A percentile compares a stretch with the other conserved stretches of the same genome.
These are phyloP conservation scores for Caenorhabditis imperialis DNA, from an alignment of 2,888 invertebrate genomes.

Conservation along the genomic window DNA sequence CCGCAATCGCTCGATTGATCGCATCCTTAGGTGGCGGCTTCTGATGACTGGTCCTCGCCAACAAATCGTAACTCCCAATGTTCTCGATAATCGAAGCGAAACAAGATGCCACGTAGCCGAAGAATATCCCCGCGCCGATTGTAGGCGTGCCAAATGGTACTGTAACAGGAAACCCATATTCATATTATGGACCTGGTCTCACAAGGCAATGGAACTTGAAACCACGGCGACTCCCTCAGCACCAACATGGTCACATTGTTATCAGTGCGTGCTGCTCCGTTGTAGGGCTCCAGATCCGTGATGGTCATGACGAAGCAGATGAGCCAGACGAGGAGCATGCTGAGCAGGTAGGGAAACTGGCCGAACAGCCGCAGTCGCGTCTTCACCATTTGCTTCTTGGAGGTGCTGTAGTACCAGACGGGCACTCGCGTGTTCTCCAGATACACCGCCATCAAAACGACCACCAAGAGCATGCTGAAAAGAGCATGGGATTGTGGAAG, in stretches of 20 bases:
- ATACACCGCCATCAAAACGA: conserved; percentile 69
- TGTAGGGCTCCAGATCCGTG: conserved; percentile 63
- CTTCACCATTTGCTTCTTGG: conserved; percentile 45
- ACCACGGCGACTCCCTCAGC: conserved; percentile 66
- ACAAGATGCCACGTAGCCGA: conserved; percentile 70
- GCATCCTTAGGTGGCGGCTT: conserved; percentile 66
- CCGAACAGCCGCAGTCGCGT: conserved; percentile 66
- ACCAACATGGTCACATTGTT: conserved; percentile 66
- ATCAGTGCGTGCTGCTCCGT: conserved; percentile 67
- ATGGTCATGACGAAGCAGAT: conserved; percentile 68
- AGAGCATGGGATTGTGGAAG: conserved; percentile 3
- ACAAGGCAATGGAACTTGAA: conserved; percentile 74
- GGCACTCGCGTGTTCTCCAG: conserved; percentile 68
- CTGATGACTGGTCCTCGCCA: conserved; percentile 68
- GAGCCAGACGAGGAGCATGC: conserved; percentile 67
- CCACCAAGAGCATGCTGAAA: conserved; percentile 67
- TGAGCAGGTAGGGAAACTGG: conserved; percentile 73
- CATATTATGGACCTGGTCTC: not conserved
- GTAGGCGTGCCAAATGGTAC: conserved; percentile 69
- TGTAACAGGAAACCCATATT: conserved; percentile 16
- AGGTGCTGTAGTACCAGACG: conserved; percentile 59
- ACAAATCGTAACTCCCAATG: conserved; percentile 62
- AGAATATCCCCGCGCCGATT: conserved; percentile 64
- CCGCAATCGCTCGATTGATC: conserved; percentile 71
- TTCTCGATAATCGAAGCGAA: conserved; percentile 71